phyloP scores from a whole-genome alignment of 2,888 invertebrate species.

The Oeneis ivallda region DNA sequence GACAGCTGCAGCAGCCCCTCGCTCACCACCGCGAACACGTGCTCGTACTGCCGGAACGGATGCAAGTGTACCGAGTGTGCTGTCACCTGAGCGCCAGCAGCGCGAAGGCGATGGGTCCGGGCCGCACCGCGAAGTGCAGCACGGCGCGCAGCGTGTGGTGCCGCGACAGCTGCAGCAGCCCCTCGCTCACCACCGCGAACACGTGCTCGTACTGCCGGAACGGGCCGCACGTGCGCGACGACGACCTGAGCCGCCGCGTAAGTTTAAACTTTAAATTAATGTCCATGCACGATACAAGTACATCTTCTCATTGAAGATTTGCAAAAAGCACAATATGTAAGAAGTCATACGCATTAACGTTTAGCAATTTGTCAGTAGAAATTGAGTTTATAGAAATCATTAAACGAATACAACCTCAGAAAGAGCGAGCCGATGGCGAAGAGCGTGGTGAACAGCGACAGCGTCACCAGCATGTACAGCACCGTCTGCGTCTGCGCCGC shows the following conservation, averaged over 20 bases:
- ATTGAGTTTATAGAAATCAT: background rate
- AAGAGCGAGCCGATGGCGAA: slow-evolving; percentile 84
- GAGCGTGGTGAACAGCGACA: slow-evolving; percentile 83
- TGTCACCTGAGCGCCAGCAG: slow-evolving; percentile 82
- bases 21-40: too few relatives aligned
- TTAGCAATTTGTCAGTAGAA: background rate
- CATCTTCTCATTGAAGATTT: too few relatives aligned
- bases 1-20: too few relatives aligned
- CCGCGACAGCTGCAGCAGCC: slow-evolving; percentile 74
- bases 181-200: slow-evolving; percentile 81
- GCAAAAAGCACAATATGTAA: background rate
- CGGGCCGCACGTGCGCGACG: slow-evolving; percentile 80
- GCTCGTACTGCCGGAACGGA: too few relatives aligned
- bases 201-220: slow-evolving; percentile 80
- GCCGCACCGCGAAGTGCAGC: slow-evolving; percentile 77
- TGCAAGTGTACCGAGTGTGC: too few relatives aligned
- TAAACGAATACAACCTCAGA: slow-evolving; percentile 69
- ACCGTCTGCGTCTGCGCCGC: slow-evolving; percentile 90
- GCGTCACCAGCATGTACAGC: slow-evolving; percentile 85
- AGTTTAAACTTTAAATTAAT: too few relatives aligned
- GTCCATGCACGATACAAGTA: too few relatives aligned
- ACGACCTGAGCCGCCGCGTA: background rate
- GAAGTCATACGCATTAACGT: too few relatives aligned
- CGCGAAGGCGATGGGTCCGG: slow-evolving; percentile 83
- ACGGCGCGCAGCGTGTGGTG: slow-evolving; percentile 67